phyloP scores from a whole-genome alignment of 2,113 vertebrate species.

The Apistogramma diplotaenia region DNA sequence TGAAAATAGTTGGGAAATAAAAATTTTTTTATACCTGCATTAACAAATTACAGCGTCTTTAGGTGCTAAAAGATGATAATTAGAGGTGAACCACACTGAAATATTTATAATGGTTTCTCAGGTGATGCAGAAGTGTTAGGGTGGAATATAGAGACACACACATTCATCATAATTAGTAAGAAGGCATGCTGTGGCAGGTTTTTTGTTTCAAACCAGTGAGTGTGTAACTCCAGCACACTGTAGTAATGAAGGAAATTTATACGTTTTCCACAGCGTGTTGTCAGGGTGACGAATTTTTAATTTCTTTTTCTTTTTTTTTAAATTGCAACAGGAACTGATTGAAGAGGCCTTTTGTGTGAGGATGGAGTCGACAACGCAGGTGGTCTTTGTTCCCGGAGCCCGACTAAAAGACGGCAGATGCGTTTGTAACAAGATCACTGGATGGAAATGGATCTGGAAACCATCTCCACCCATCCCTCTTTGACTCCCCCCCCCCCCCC shows the following conservation, averaged over 20 bases:
- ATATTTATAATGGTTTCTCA: background rate
- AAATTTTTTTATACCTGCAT: background rate
- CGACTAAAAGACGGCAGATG: slow-evolving; percentile 54
- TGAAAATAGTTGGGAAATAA: background rate
- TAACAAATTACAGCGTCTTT: background rate
- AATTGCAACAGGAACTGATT: slow-evolving; percentile 58
- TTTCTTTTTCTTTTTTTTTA: background rate
- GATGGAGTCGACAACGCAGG: slow-evolving; percentile 43
- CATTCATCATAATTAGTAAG: background rate
- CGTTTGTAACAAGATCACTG: slow-evolving; percentile 65
- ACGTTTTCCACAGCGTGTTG: background rate
- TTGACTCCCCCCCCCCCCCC: background rate
- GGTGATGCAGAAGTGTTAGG: background rate
- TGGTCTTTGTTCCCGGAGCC: slow-evolving; percentile 53
- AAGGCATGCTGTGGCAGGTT: background rate
- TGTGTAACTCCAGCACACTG: background rate
- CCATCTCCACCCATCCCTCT: background rate
- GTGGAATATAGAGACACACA: background rate
- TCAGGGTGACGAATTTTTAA: background rate
- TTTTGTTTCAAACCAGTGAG: background rate
- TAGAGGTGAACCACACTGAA: background rate
- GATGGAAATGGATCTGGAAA: slow-evolving; percentile 58
- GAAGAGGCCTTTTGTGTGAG: slow-evolving; percentile 38
- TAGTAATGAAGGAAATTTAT: background rate
- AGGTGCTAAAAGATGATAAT: background rate